A percentile compares a stretch with the other conserved stretches of the same genome.
Conservation (phyloP, 2,888 invertebrate species). For the Melieria omissa region DNA sequence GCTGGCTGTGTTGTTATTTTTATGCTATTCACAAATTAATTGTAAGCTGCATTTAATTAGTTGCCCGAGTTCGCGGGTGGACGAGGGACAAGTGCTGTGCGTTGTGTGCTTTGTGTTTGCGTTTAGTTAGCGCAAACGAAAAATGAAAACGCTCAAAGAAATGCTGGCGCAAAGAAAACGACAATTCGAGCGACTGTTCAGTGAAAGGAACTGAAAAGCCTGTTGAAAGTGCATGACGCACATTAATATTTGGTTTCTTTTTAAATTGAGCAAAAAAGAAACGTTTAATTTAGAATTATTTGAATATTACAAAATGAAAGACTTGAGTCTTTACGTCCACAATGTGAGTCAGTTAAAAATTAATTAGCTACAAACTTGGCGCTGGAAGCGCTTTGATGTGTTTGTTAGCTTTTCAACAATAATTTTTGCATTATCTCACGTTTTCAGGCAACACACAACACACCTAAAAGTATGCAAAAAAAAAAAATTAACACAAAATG, state of each 20-base stretch:
- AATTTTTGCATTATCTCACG: too few relatives aligned
- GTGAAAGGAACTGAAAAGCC: background rate
- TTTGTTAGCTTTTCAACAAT: too few relatives aligned
- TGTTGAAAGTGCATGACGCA: background rate
- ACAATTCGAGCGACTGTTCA: background rate
- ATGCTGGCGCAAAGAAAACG: background rate
- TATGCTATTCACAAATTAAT: constrained; percentile 11
- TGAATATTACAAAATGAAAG: background rate
- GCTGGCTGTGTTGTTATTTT: background rate
- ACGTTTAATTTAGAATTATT: background rate
- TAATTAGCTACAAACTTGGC: background rate
- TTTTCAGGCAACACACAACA: too few relatives aligned
- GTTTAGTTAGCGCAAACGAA: background rate
- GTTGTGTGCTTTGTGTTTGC: too few relatives aligned
- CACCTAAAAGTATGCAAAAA: too few relatives aligned
- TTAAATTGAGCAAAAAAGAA: background rate
- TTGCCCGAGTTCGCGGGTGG: constrained; percentile 2
- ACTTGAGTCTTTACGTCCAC: too few relatives aligned
- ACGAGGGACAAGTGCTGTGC: background rate
- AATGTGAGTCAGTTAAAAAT: background rate
- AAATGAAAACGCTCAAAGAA: background rate
- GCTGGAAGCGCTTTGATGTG: background rate
- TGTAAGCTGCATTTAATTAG: constrained; percentile 29
- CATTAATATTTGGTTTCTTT: background rate
- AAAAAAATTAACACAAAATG: too few relatives aligned